Conservation (phyloP, 2,797 vertebrate species). For the Spondyliosoma cantharus region DNA sequence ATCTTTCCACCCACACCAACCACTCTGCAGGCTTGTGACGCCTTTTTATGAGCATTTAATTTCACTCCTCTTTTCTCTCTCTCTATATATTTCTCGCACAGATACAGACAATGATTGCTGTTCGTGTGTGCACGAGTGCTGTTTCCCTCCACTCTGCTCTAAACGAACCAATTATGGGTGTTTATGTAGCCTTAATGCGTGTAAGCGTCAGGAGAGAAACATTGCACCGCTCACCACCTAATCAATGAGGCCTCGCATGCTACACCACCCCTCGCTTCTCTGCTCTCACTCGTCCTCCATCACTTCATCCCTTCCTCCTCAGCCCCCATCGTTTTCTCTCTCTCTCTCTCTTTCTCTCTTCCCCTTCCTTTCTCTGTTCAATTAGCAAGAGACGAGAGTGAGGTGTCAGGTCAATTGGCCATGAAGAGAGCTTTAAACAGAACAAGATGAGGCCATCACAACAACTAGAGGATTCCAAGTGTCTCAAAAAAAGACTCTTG, state of each 20-base stretch:
- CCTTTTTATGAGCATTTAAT: conserved; percentile 62
- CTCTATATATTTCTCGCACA: conserved; percentile 50
- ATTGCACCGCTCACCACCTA: conserved; percentile 82
- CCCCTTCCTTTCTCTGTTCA: conserved; percentile 72
- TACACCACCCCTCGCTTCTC: conserved; percentile 66
- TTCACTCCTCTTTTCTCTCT: conserved; percentile 48
- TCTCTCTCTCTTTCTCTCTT: conserved; percentile 12
- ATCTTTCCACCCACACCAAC: conserved; percentile 53
- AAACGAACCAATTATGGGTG: conserved; percentile 82
- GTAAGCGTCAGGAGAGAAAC: conserved; percentile 82
- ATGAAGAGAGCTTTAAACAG: conserved; percentile 81
- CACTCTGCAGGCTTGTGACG: conserved; percentile 42
- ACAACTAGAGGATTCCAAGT: conserved; percentile 20
- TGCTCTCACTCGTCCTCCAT: conserved; percentile 51
- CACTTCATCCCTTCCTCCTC: conserved; percentile 51
- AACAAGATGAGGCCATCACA: conserved; percentile 70
- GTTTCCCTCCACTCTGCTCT: conserved; percentile 66
- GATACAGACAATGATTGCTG: conserved; percentile 42
- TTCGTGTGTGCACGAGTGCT: conserved; percentile 19
- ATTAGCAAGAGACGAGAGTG: conserved; percentile 81
- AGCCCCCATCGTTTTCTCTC: conserved; percentile 38
- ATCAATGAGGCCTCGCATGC: conserved; percentile 82
- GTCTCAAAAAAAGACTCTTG: not conserved
- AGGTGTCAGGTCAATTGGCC: conserved; percentile 84
- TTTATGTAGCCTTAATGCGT: conserved; percentile 83